Evolutionary conservation across 2,797 vertebrate species (phyloP).

Genomic region (Carcharodon carcharias): DNA sequence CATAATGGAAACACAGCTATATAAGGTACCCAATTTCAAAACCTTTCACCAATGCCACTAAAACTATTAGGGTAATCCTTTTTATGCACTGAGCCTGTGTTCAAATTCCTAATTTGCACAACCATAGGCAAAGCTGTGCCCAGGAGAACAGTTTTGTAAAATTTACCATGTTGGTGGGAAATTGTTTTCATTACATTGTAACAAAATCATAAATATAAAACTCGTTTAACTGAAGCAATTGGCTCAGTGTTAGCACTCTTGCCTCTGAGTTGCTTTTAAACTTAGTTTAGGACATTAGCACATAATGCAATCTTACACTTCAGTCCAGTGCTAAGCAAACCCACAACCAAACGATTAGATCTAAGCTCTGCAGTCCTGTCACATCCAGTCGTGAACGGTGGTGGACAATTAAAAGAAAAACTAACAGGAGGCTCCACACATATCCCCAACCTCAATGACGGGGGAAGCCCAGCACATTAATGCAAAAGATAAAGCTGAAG

Average conservation of each 20-base stretch:
- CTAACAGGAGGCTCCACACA: neutral
- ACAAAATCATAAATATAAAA: neutral
- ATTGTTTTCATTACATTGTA: neutral
- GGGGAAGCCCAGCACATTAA: neutral
- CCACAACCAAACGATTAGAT: neutral
- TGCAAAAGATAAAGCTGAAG: neutral
- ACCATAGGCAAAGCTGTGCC: neutral
- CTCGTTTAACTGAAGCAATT: neutral
- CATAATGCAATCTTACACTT: neutral
- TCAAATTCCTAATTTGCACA: neutral
- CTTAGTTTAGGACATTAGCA: neutral
- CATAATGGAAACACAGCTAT: neutral
- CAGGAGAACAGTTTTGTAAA: neutral
- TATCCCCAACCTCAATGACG: neutral
- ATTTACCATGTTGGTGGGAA: neutral
- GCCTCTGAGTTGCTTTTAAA: neutral
- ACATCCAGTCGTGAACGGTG: neutral
- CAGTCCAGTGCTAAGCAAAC: neutral
- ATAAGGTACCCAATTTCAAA: neutral
- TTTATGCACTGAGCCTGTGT: neutral
- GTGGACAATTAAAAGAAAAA: neutral
- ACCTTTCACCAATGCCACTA: neutral
- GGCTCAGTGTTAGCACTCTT: neutral
- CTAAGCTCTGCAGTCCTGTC: neutral
- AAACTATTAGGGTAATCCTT: neutral